Percentiles rank a stretch among this genome's conserved stretches.
These are phyloP conservation scores for Cataglyphis albicans DNA, from an alignment of 2,888 invertebrate genomes.

Conservation along the genomic window DNA sequence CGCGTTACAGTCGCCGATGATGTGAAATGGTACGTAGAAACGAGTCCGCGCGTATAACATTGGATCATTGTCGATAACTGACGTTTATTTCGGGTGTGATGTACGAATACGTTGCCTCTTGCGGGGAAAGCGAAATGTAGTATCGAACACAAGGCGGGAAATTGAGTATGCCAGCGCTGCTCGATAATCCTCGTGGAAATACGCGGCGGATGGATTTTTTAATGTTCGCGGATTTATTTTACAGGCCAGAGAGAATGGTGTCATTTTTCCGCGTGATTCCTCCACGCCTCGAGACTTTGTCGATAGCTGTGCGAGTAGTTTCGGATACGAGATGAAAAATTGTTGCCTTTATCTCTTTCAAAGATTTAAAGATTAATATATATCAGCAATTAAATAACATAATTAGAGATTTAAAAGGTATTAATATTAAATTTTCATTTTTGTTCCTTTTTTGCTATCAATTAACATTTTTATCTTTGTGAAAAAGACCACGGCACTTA, in stretches of 20 bases:
- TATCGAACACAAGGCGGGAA: constrained; percentile 53
- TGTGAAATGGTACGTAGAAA: constrained; percentile 44
- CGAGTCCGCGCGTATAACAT: constrained; percentile 20
- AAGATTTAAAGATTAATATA: constrained; percentile 26
- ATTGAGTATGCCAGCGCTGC: constrained; percentile 46
- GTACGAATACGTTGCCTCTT: constrained; percentile 53
- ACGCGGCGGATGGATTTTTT: constrained; percentile 49
- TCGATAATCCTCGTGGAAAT: constrained; percentile 29
- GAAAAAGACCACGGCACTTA: background rate
- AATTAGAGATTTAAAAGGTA: background rate
- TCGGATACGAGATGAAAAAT: constrained; percentile 42
- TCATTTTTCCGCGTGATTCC: constrained; percentile 49
- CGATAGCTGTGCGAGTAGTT: constrained; percentile 27
- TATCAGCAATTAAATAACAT: background rate
- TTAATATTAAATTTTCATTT: background rate
- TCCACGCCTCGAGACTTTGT: constrained; percentile 33
- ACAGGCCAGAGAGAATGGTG: constrained; percentile 52
- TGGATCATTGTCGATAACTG: constrained; percentile 55
- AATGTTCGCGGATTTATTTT: constrained; percentile 52
- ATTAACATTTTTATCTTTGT: background rate
- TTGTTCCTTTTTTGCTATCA: background rate
- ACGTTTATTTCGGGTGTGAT: constrained; percentile 54
- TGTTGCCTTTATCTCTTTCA: constrained; percentile 24
- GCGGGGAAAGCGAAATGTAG: constrained; percentile 41
- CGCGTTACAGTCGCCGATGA: constrained; percentile 57